A percentile compares a stretch with the other conserved stretches of the same genome.
Conservation (phyloP, 2,113 vertebrate genomes). For the Chaenocephalus aceratus region DNA sequence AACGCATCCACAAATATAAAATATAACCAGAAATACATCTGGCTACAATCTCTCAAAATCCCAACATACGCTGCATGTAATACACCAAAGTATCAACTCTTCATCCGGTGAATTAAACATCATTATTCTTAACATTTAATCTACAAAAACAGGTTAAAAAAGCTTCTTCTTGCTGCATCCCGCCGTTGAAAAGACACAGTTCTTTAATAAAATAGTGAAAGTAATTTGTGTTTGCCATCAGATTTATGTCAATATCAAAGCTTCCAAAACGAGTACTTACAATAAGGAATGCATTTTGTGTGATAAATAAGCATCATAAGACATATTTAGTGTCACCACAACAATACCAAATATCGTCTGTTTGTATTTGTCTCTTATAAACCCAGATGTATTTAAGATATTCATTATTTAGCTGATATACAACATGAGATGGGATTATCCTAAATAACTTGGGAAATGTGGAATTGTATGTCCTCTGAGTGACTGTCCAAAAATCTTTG, state of each 20-base stretch:
- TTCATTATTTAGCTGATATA: background rate
- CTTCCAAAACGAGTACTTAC: too few relatives aligned
- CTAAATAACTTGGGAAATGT: background rate
- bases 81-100: background rate
- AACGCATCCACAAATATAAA: conserved; percentile 18
- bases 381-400: background rate
- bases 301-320: background rate
- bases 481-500: too few relatives aligned
- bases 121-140: background rate
- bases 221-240: background rate
- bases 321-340: background rate
- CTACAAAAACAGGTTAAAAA: conserved; percentile 37
- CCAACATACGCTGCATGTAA: background rate
- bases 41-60: conserved; percentile 33
- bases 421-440: background rate
- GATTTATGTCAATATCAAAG: background rate
- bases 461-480: too few relatives aligned
- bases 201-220: background rate
- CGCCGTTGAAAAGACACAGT: background rate
- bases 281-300: too few relatives aligned
- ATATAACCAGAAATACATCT: background rate
- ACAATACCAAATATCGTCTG: background rate
- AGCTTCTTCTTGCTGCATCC: conserved; percentile 20
- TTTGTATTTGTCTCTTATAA: background rate
- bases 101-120: conserved; percentile 27